Evolutionary conservation across 2,888 invertebrate genomes (phyloP).

Genomic region (Pristionchus exspectatus): DNA sequence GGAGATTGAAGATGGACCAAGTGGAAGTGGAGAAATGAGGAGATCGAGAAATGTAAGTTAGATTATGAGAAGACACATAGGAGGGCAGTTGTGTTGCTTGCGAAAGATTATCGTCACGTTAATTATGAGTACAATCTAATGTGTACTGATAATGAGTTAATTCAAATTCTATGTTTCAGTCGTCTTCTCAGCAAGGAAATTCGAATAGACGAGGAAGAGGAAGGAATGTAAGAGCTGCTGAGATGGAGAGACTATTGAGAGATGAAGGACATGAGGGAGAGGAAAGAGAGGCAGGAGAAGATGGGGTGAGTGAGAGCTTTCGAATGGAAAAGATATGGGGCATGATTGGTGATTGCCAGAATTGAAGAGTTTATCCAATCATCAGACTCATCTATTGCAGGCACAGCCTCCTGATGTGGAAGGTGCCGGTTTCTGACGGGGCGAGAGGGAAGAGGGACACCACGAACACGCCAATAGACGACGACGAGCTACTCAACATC

Average conservation of each 20-base stretch:
- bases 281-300: not conserved
- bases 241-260: constrained; percentile 6
- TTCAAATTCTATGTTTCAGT: not conserved
- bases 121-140: no score
- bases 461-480: constrained; percentile 15
- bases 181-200: not conserved
- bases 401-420: not conserved
- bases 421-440: constrained; percentile 37
- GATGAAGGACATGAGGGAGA: not conserved
- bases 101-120: no score
- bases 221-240: not conserved
- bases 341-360: not conserved
- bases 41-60: constrained; percentile 7
- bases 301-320: not conserved
- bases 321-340: not conserved
- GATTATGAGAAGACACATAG: not conserved
- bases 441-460: constrained; percentile 34
- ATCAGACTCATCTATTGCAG: not conserved
- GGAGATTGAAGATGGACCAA: constrained; percentile 42
- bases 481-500: constrained; percentile 27
- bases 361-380: not conserved
- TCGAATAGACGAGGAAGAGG: not conserved
- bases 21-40: not conserved
- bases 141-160: no score
- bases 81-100: not conserved